Evolutionary conservation across 2,888 invertebrate species (phyloP), one percentile per base, ranked within the genome.

Genomic region (Ectropis crepuscularia): DNA sequence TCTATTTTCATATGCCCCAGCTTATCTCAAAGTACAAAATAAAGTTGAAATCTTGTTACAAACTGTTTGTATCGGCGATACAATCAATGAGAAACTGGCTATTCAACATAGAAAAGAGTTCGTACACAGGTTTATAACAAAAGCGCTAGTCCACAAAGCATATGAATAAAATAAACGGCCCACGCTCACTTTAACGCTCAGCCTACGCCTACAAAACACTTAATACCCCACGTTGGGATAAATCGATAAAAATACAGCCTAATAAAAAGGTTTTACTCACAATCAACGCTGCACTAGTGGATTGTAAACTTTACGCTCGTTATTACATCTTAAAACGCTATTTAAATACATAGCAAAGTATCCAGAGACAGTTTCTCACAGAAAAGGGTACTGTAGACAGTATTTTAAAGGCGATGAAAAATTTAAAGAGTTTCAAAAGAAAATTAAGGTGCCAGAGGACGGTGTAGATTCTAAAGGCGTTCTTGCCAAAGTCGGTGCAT

Each of bases 341-440:
- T 77, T 73, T 71, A 69, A 68, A 71, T 68, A 70, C 63, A 60
- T 62, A 37, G 68, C 55, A 55, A 75, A 74, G 74, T 73, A 74
- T 77, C 74, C 69, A 61, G 77, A 73, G 77, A 81, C 80, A 83
- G 81, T 85, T 84, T 81, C 79, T 76, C 72, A 70, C 70, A 63
- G 75, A 74, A 79, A 80, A 83, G 75, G 77, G 74, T 78, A 79
- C 63, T 75, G 71, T 71, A 76, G 77, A 77, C 73, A 74, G 75
- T 74, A 85, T 82, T 84, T 80, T 86, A 85, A 80, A 84, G 82
- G 83, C 81, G 81, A 81, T 85, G 83, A 77, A 85, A 87, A 86
- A 84, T 88, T 90, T 86, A 86, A 88, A 87, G 83, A 89, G 86
- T 86, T 88, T 86, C 75, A 77, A 86, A 88, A 86, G 86, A 86